Base-by-base conservation (phyloP, 2,888 invertebrate genomes). In the Meteorus colon region DNA sequence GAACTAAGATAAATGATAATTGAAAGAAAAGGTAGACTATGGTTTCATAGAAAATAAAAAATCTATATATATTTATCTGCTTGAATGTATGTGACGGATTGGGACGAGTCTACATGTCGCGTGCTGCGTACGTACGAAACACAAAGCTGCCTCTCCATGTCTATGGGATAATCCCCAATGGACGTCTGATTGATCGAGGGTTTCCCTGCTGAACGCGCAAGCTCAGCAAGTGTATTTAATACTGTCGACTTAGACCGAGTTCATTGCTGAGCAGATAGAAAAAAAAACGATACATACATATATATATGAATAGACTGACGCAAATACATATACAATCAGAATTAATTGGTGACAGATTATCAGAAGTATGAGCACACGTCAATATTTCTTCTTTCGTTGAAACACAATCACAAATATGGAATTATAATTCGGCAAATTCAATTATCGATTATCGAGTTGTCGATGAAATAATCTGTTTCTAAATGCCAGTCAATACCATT, bases 131-230 rank as follows among this genome's bases (percentile, higher is more conserved):
- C 2, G n/a, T 55, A 55, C 55, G 55, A 55, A 19, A 55, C 55
- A 55, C 55, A 55, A 55, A 55, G 24, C 24, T 55, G 55, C 55
- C 55, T 55, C 55, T 55, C 55, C 55, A 55, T 55, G 55, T 55
- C 55, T 19, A 55, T 55, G 6, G 55, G 55, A 55, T 55, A 55
- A 55, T 55, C 55, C 48, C 55, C 55, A 55, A 55, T 55, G 55
- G 55, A 55, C 55, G 55, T 55, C 55, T 55, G 55, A 55, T 55
- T 55, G 55, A 55, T 55, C 55, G 55, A 55, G 55, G 55, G 55
- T 55, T 55, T 55, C 55, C n/a, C 55, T 55, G 19, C 24, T 24
- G 55, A 55, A 55, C 55, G 55, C 55, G 55, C 55, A 55, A 55
- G 55, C 55, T 19, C 55, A 55, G 55, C 55, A 8, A 55, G 55